Evolutionary conservation across 2,888 invertebrate genomes (phyloP), one percentile per base, ranked within the genome.

Genomic region (Biston stratarius): DNA sequence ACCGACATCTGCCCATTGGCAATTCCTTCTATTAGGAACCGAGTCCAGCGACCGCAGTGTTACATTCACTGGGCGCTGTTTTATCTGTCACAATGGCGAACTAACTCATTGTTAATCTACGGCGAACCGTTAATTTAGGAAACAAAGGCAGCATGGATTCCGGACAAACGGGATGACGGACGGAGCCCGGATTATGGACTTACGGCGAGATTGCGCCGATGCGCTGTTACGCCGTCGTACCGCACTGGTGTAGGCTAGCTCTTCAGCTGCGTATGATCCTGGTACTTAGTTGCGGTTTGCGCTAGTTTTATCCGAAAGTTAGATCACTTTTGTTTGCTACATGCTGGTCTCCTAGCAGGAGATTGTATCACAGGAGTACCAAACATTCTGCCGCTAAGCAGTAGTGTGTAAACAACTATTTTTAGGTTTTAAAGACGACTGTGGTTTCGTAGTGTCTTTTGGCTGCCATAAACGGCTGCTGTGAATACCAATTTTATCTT

Each of bases 121-220:
- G 72, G 73, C 77, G 56, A 45, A 42, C 77, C 74, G 73, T 83
- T 81, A 77, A 81, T 84, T 83, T 79, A 77, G 69, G 71, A 78
- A 79, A 84, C 84, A 83, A 84, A 82, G 80, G 82, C 61, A 67
- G 60, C 67, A 69, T 36, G 64, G 64, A 57, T 58, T 58, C 47
- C 42, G 48, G n/a, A 66, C 75, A 71, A 70, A 57, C 72, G 55
- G 70, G 70, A 69, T 79, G 79, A 81, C 75, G 80, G 82, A 81
- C 77, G 77, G 65, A 61, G n/a, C 49, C 64, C 47, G 67, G 67
- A 72, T 74, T 74, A 68, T 49, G 38, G 63, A 68, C 60, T 68
- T 64, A 64, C 40, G 59, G 55, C 34, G 47, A 61, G 67, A 67
- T 62, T 67, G 62, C 47, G 53, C 62, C 66, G 61, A 67, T 59